Percentiles rank a stretch among this genome's conserved stretches.
Evolutionary conservation across 2,797 vertebrate genomes (phyloP).

Genomic region (Catharus ustulatus): DNA sequence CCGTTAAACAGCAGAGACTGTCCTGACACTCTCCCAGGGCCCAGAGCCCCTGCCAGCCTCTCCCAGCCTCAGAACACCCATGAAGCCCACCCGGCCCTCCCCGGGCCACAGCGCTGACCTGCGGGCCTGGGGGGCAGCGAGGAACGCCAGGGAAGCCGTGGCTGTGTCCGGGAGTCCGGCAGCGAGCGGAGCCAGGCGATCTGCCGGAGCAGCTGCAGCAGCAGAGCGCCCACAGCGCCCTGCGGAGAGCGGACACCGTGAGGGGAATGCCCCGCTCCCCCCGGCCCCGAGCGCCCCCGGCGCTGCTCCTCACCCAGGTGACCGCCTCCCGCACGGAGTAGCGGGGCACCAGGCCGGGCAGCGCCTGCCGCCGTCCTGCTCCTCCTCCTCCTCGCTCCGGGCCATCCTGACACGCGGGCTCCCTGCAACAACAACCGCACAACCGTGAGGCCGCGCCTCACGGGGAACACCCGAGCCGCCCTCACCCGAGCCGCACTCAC

Average conservation of each 20-base stretch:
- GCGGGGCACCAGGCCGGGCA: constrained; percentile 11
- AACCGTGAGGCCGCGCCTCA: not conserved
- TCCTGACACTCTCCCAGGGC: not conserved
- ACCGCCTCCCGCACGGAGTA: constrained; percentile 50
- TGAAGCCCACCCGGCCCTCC: not conserved
- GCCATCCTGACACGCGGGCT: not conserved
- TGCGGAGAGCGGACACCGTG: not conserved
- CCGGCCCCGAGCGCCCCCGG: too few species aligned
- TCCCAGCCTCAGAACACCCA: not conserved
- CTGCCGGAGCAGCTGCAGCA: constrained; percentile 51
- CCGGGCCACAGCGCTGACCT: constrained; percentile 11
- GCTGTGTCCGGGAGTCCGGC: not conserved
- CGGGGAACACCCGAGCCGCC: not conserved
- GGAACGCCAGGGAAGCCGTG: not conserved
- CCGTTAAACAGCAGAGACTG: not conserved
- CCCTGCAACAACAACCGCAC: not conserved
- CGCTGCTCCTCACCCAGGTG: constrained; percentile 50
- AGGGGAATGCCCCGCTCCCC: not conserved
- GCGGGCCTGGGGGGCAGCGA: not conserved
- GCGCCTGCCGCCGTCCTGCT: not conserved
- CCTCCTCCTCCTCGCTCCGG: not conserved
- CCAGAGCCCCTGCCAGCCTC: not conserved
- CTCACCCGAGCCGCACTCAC: constrained; percentile 13
- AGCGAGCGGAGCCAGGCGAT: constrained; percentile 17
- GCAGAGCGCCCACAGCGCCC: constrained; percentile 39